phyloP scores from a whole-genome alignment of 2,113 vertebrate species.

The Progne subis region DNA sequence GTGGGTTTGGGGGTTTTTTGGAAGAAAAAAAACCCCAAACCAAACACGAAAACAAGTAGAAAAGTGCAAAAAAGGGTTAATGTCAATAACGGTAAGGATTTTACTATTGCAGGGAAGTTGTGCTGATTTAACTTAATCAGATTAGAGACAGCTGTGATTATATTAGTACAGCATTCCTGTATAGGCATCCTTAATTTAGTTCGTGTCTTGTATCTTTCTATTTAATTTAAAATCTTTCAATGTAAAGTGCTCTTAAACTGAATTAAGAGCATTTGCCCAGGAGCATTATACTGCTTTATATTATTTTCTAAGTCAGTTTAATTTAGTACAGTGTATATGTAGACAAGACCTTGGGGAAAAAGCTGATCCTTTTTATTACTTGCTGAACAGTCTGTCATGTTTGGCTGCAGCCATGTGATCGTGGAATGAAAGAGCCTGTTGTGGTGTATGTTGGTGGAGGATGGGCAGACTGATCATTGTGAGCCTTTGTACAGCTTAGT shows the following conservation, averaged over 20 bases:
- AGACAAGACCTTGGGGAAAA: conserved; percentile 53
- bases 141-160: conserved; percentile 50
- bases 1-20: not conserved
- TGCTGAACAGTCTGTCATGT: conserved; percentile 39
- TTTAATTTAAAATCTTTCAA: conserved; percentile 44
- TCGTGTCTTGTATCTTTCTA: conserved; percentile 24
- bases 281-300: not conserved
- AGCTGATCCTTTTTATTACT: conserved; percentile 58
- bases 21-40: not conserved
- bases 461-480: not conserved
- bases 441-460: conserved; percentile 15
- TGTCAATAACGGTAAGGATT: not conserved
- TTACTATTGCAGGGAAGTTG: not conserved
- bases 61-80: conserved; percentile 15
- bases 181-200: conserved; percentile 47
- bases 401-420: conserved; percentile 18
- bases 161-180: conserved; percentile 41
- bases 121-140: conserved; percentile 46
- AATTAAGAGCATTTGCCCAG: conserved; percentile 43
- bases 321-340: conserved; percentile 25
- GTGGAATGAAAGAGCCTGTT: conserved; percentile 41
- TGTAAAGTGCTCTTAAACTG: conserved; percentile 44
- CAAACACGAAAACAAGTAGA: not conserved
- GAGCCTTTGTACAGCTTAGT: not conserved
- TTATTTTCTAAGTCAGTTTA: conserved; percentile 44